These are phyloP conservation scores for Aphidoletes aphidimyza DNA, from an alignment of 2,888 invertebrate genomes.

Conservation along the genomic window DNA sequence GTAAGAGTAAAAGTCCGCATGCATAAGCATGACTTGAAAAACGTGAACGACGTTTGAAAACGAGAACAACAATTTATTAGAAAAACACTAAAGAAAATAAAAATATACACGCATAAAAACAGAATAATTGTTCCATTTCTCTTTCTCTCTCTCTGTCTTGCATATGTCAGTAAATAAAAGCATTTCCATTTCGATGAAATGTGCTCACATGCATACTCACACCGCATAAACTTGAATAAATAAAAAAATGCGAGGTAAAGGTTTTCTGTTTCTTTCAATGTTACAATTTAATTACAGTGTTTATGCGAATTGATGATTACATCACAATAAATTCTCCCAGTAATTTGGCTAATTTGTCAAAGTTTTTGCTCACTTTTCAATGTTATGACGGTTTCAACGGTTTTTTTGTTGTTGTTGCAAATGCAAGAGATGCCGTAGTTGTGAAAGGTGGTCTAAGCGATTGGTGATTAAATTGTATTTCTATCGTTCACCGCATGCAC, in stretches of 20 bases:
- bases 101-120: not conserved
- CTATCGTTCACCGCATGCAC: not conserved
- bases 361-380: not conserved
- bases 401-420: too few relatives aligned
- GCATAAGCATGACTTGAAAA: not conserved
- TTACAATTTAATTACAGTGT: conserved; percentile 31
- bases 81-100: not conserved
- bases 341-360: conserved; percentile 8
- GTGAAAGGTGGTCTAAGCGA: too few relatives aligned
- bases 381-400: too few relatives aligned
- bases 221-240: not conserved
- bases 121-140: conserved; percentile 28
- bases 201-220: not conserved
- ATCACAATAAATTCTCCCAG: not conserved
- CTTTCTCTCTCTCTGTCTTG: not conserved
- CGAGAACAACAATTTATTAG: not conserved
- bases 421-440: not conserved
- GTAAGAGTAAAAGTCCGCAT: conserved; percentile 48
- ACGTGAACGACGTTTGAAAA: not conserved
- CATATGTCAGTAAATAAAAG: not conserved
- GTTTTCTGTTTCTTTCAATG: not conserved
- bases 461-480: not conserved
- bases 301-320: not conserved
- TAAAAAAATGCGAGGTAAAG: not conserved
- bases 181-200: conserved; percentile 20